Conservation (phyloP, 2,113 vertebrate species). For the Myocastor coypus region DNA sequence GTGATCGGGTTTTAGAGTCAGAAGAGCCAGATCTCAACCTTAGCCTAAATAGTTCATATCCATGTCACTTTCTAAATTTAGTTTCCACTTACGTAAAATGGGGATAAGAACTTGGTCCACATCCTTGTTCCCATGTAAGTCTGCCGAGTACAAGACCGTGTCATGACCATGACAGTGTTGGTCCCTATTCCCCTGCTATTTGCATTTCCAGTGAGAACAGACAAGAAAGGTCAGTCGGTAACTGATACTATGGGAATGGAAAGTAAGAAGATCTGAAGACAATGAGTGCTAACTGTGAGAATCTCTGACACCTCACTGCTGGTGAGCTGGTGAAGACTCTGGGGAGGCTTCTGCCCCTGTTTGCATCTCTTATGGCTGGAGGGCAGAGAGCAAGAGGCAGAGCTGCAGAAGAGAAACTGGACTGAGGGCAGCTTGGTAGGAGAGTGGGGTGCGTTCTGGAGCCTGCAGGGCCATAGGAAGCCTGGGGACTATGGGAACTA, state of each 20-base stretch:
- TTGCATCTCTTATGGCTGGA: background rate
- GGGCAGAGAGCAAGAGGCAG: background rate
- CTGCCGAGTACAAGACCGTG: background rate
- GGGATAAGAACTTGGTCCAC: background rate
- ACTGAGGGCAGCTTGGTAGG: background rate
- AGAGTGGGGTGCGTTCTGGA: accelerated
- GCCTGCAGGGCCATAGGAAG: background rate
- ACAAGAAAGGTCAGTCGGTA: background rate
- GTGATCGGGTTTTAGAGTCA: background rate
- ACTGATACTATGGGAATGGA: background rate
- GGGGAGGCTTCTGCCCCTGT: background rate
- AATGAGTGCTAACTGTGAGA: background rate
- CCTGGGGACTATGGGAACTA: background rate
- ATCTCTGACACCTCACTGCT: background rate
- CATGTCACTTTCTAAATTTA: background rate
- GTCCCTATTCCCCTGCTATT: background rate
- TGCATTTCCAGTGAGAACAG: background rate
- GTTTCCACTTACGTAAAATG: background rate
- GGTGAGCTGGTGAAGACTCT: background rate
- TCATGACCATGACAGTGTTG: background rate
- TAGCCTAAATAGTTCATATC: too few species aligned
- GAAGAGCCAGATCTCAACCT: background rate
- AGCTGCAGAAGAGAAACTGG: background rate
- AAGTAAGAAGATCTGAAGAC: background rate
- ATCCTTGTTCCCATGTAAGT: background rate